These are phyloP conservation scores for Carduelis carduelis DNA, from an alignment of 2,797 vertebrate genomes.

Conservation along the genomic window DNA sequence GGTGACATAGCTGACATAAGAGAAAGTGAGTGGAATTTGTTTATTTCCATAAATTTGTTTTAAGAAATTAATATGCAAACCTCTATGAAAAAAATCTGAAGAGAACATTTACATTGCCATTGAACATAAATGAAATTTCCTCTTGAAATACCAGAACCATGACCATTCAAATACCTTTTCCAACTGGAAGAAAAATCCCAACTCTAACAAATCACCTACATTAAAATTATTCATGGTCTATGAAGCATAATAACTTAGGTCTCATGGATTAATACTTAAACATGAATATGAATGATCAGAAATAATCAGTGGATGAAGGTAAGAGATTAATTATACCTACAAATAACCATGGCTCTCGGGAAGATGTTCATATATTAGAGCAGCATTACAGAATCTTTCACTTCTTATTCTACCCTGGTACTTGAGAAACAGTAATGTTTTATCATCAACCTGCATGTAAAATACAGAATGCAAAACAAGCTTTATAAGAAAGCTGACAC, in stretches of 20 bases:
- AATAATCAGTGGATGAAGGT: background rate
- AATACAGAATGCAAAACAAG: background rate
- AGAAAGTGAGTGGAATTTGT: background rate
- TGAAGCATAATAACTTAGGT: background rate
- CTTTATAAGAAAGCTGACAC: background rate
- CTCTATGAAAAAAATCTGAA: background rate
- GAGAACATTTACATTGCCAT: background rate
- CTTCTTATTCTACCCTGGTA: background rate
- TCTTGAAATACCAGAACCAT: background rate
- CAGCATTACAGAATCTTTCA: background rate
- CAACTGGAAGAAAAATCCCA: background rate
- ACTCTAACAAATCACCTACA: background rate
- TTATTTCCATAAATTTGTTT: background rate
- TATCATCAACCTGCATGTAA: background rate
- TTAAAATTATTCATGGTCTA: background rate
- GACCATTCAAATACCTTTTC: background rate
- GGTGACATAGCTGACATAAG: background rate
- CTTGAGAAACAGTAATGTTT: background rate
- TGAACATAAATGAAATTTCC: background rate
- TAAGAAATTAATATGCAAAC: background rate
- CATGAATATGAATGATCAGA: background rate
- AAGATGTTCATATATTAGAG: background rate
- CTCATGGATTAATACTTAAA: background rate
- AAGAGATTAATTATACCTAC: background rate
- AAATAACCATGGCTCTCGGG: background rate